phyloP scores from a whole-genome alignment of 2,113 vertebrate species.

The Hyperopisus bebe region DNA sequence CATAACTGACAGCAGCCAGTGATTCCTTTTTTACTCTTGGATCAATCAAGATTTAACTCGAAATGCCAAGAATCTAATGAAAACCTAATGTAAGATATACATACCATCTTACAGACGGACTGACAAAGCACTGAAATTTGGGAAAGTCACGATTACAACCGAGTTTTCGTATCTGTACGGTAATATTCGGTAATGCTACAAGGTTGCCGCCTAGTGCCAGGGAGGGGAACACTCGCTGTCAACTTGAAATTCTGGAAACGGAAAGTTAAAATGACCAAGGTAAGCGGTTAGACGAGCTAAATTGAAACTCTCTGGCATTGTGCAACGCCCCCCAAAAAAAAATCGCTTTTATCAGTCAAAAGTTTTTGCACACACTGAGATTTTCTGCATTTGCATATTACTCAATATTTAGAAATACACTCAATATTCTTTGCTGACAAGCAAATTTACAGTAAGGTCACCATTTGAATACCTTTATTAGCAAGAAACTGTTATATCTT shows the following conservation, averaged over 20 bases:
- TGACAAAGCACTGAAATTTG: slow-evolving; percentile 53
- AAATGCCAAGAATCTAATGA: background rate
- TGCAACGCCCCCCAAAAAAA: background rate
- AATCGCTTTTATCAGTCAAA: background rate
- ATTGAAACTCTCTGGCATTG: background rate
- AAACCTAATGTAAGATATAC: slow-evolving; percentile 30
- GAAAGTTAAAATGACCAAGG: background rate
- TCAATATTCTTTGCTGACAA: no score
- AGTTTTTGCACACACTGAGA: no score
- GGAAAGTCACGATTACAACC: slow-evolving; percentile 51
- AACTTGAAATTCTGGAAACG: slow-evolving; percentile 22
- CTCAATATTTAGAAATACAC: no score
- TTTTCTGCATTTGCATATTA: no score
- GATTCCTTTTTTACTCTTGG: background rate
- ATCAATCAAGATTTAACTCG: slow-evolving; percentile 45
- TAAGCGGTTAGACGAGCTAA: background rate
- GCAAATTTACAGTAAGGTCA: no score
- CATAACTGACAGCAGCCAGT: background rate
- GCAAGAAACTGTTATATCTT: no score
- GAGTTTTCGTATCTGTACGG: background rate
- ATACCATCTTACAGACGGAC: slow-evolving; percentile 62
- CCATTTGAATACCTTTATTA: no score
- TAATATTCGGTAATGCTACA: slow-evolving; percentile 25
- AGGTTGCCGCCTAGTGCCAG: slow-evolving; percentile 53
- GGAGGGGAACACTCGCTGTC: slow-evolving; percentile 25